Conservation (phyloP, 2,888 invertebrate genomes). For the Alsophila aescularia region DNA sequence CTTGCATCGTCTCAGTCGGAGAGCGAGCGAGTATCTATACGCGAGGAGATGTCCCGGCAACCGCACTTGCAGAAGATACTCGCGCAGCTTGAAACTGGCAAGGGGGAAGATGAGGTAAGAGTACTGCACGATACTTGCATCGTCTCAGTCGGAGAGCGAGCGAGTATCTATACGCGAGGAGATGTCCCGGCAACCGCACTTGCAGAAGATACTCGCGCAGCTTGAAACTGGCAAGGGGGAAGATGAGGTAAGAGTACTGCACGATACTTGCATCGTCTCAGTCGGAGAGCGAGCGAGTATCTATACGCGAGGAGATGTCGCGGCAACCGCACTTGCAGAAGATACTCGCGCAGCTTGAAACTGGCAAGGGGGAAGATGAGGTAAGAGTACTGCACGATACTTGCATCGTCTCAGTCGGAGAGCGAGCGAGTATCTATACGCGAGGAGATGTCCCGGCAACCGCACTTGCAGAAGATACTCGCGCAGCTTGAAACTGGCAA, state of each 20-base stretch:
- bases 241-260: too few relatives aligned
- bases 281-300: constrained; percentile 94
- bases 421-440: constrained; percentile 94
- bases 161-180: constrained; percentile 93
- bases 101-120: constrained; percentile 91
- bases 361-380: constrained; percentile 93
- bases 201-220: constrained; percentile 93
- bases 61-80: constrained; percentile 92
- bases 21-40: constrained; percentile 92
- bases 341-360: constrained; percentile 95
- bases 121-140: too few relatives aligned
- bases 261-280: constrained; percentile 99
- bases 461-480: constrained; percentile 92
- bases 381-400: too few relatives aligned
- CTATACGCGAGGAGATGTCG: constrained; percentile 96
- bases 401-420: constrained; percentile 98
- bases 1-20: constrained; percentile 98
- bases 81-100: constrained; percentile 94
- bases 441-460: constrained; percentile 95
- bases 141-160: constrained; percentile 97
- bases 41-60: constrained; percentile 96
- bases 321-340: constrained; percentile 91
- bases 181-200: constrained; percentile 93
- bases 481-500: constrained; percentile 95
- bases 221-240: constrained; percentile 95